Conservation (phyloP, 2,888 invertebrate genomes). For the Scaptomyza cyrtandrae region DNA sequence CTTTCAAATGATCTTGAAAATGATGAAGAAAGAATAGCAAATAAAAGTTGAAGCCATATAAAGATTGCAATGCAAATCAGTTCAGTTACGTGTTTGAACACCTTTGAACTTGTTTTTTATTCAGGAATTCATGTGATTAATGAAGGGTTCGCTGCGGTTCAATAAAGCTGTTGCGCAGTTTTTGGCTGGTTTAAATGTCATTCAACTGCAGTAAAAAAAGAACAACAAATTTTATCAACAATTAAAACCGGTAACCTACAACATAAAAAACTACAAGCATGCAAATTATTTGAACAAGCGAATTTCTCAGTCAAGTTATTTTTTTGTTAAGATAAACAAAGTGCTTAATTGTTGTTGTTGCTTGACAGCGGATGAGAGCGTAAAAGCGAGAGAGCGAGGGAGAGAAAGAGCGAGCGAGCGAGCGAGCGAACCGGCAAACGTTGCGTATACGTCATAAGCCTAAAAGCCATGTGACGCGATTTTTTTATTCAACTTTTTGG, state of each 20-base stretch:
- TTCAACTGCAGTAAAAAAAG: slow-evolving; percentile 35
- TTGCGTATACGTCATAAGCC: slow-evolving; percentile 50
- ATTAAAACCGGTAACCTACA: slow-evolving; percentile 27
- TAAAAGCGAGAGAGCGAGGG: no score
- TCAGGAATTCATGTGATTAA: not conserved
- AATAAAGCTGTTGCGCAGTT: not conserved
- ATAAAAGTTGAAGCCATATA: no score
- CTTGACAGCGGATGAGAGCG: not conserved
- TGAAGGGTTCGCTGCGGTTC: slow-evolving; percentile 18
- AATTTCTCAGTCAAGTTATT: not conserved
- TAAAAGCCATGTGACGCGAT: slow-evolving; percentile 24
- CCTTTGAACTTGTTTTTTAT: not conserved
- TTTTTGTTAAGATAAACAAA: slow-evolving; percentile 8
- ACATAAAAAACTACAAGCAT: slow-evolving; percentile 2
- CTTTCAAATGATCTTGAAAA: no score
- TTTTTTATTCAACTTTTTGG: not conserved
- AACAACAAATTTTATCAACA: not conserved
- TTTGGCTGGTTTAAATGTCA: slow-evolving; percentile 25
- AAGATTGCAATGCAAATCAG: no score
- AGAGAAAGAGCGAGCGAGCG: not conserved
- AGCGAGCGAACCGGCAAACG: slow-evolving; percentile 12
- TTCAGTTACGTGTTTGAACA: no score
- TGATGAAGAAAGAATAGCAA: no score
- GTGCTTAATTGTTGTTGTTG: not conserved
- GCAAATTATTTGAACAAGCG: not conserved